Evolutionary conservation across 2,888 invertebrate species (phyloP).

Genomic region (Hymenopus coronatus): DNA sequence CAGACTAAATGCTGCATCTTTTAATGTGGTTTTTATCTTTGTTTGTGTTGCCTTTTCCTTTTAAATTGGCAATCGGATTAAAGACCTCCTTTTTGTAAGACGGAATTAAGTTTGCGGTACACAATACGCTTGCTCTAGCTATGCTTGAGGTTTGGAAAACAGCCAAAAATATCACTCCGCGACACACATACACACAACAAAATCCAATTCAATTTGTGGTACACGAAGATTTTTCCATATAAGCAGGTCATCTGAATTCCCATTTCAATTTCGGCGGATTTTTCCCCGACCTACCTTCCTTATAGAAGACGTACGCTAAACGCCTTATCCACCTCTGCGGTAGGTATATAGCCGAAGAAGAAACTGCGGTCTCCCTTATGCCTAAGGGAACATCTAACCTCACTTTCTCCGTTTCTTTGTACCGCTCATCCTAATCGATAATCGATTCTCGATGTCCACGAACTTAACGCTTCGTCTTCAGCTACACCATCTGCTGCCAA

Average conservation of each 20-base stretch:
- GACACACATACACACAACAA: background rate
- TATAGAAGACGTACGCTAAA: background rate
- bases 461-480: background rate
- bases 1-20: background rate
- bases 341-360: background rate
- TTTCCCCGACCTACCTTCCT: background rate
- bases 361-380: no score
- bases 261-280: background rate
- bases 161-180: background rate
- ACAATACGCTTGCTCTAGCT: background rate
- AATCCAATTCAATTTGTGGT: background rate
- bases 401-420: background rate
- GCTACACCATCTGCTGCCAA: background rate
- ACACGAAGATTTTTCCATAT: background rate
- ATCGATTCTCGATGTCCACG: constrained; percentile 3
- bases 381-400: background rate
- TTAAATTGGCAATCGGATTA: background rate
- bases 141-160: background rate
- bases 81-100: background rate
- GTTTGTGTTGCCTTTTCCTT: background rate
- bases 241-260: background rate
- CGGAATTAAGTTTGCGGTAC: background rate
- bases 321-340: background rate
- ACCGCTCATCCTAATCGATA: constrained; percentile 5
- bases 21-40: background rate